Evolutionary conservation across 1,140 invertebrate genomes (phyloP).

Genomic region (Pemphigus obesinymphae): DNA sequence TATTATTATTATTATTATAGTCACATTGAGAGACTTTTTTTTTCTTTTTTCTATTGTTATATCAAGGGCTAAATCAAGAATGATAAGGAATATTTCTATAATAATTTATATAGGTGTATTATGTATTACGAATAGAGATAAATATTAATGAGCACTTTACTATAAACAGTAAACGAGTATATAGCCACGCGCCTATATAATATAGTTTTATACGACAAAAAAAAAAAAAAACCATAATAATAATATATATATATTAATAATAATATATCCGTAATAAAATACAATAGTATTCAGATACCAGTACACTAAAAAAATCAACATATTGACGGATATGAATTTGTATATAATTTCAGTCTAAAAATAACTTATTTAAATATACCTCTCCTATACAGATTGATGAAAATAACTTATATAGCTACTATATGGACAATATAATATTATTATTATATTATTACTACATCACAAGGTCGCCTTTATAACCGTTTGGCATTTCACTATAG

Average conservation of each 20-base stretch:
- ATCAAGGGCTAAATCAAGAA: no score
- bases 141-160: conserved; percentile 25
- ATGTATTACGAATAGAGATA: background rate
- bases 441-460: conserved; percentile 28
- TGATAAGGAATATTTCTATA: background rate
- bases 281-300: conserved; percentile 21
- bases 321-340: conserved; percentile 33
- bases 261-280: background rate
- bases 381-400: background rate
- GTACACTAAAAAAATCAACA: conserved; percentile 2
- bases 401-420: conserved; percentile 25
- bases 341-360: conserved; percentile 39
- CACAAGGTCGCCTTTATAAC: background rate
- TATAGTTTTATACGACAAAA: background rate
- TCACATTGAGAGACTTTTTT: no score
- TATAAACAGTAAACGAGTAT: background rate
- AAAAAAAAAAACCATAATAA: background rate
- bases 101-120: background rate
- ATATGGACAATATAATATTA: background rate
- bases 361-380: conserved; percentile 15
- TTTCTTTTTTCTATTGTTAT: no score
- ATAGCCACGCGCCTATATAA: background rate
- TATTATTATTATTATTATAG: background rate
- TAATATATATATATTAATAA: background rate
- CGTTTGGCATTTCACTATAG: no score